Evolutionary conservation across 1,140 invertebrate species (phyloP).

Genomic region (Euglossa dilemma): DNA sequence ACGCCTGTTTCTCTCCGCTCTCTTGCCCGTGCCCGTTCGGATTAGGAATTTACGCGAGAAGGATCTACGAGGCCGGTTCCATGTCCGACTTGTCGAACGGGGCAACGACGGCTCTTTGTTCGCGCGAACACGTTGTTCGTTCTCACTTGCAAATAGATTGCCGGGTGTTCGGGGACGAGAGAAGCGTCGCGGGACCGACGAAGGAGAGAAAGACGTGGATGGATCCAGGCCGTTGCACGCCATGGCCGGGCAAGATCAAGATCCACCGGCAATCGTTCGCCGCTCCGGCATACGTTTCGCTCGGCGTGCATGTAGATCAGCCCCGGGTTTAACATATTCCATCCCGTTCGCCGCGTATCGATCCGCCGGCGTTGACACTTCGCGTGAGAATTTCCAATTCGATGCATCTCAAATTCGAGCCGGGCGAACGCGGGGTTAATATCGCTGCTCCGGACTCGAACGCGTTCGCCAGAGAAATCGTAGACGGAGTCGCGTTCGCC

Average conservation of each 20-base stretch:
- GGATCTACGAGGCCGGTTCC: not conserved
- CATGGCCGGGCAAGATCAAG: slow-evolving; percentile 33
- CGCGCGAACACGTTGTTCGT: slow-evolving; percentile 38
- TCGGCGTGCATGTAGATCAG: slow-evolving; percentile 48
- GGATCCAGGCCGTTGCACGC: slow-evolving; percentile 32
- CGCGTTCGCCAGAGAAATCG: too few species aligned
- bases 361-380: slow-evolving; percentile 12
- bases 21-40: not conserved
- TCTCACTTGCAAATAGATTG: slow-evolving; percentile 51
- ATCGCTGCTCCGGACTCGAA: too few species aligned
- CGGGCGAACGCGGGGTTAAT: too few species aligned
- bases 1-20: not conserved
- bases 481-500: too few species aligned
- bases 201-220: slow-evolving; percentile 44
- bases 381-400: slow-evolving; percentile 38
- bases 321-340: slow-evolving; percentile 45
- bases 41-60: slow-evolving; percentile 1
- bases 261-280: slow-evolving; percentile 36
- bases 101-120: slow-evolving; percentile 36
- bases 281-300: slow-evolving; percentile 34
- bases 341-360: slow-evolving; percentile 38
- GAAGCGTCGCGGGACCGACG: not conserved
- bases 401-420: not conserved
- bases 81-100: slow-evolving; percentile 28
- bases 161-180: slow-evolving; percentile 1